Evolutionary conservation across 2,888 invertebrate species (phyloP).

Genomic region (Cerastis rubricosa): DNA sequence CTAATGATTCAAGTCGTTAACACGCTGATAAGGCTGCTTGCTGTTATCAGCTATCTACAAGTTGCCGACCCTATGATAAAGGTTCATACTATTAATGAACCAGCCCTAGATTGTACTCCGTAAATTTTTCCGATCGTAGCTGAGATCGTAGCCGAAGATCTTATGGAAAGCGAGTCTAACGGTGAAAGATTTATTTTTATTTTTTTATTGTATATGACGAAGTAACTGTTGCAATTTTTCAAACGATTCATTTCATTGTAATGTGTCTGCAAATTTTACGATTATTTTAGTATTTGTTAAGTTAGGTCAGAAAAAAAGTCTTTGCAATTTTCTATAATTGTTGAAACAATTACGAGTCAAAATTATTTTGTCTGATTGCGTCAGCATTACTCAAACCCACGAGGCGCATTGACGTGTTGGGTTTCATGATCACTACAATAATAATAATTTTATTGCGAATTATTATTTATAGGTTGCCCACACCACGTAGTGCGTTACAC

Average conservation of each 20-base stretch:
- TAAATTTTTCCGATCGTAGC: neutral
- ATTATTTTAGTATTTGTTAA: neutral
- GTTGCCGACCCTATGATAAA: constrained; percentile 43
- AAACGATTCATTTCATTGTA: neutral
- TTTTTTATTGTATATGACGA: too few relatives aligned
- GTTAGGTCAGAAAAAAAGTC: neutral
- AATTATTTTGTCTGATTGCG: constrained; percentile 20
- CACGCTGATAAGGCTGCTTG: constrained; percentile 61
- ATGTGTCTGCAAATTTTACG: neutral
- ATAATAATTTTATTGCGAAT: constrained; percentile 46
- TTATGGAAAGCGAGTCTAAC: neutral
- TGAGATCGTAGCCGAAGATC: neutral
- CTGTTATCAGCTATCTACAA: constrained; percentile 53
- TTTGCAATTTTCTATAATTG: neutral
- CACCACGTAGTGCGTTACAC: neutral
- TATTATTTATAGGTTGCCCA: constrained; percentile 16
- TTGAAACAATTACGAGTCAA: neutral
- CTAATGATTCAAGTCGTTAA: constrained; percentile 71
- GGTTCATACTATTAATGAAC: constrained; percentile 26
- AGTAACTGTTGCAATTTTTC: neutral
- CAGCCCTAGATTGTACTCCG: neutral
- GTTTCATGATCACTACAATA: constrained; percentile 49
- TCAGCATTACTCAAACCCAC: constrained; percentile 55
- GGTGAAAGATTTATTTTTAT: too few relatives aligned
- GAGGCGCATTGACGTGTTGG: constrained; percentile 46